phyloP scores from a whole-genome alignment of 2,888 invertebrate species.

The Panorpa germanica region DNA sequence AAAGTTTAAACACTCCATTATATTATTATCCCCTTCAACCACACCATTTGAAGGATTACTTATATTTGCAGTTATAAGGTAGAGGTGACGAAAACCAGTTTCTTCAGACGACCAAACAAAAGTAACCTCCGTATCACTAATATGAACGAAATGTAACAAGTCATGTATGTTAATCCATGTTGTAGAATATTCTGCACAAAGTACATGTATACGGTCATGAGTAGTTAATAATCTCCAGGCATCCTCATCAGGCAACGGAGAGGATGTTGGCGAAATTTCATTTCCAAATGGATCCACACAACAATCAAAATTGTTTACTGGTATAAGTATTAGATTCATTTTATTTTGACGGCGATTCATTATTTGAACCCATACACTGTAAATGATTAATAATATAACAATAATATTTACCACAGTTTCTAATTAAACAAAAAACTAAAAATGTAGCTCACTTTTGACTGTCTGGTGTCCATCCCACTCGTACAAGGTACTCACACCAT shows the following conservation, averaged over 20 bases:
- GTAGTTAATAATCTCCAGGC: constrained; percentile 23
- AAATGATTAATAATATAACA: constrained; percentile 13
- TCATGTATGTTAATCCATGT: constrained; percentile 95
- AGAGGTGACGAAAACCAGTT: constrained; percentile 75
- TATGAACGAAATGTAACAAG: constrained; percentile 59
- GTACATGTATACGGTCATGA: constrained; percentile 16
- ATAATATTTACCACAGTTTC: background rate
- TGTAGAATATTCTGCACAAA: constrained; percentile 32
- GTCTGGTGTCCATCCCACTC: constrained; percentile 91
- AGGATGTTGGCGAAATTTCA: constrained; percentile 23
- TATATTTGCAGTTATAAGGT: constrained; percentile 49
- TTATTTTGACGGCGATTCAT: constrained; percentile 73
- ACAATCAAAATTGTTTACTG: constrained; percentile 50
- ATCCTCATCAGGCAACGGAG: constrained; percentile 20
- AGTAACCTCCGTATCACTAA: constrained; percentile 24
- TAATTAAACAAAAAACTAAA: background rate
- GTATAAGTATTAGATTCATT: constrained; percentile 66
- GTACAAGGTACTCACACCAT: constrained; percentile 87
- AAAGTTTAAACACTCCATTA: constrained; percentile 18
- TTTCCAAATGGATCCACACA: constrained; percentile 27
- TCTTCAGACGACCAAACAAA: constrained; percentile 92
- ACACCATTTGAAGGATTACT: constrained; percentile 32
- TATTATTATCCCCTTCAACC: constrained; percentile 24
- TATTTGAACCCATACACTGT: constrained; percentile 82
- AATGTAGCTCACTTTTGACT: constrained; percentile 55